Percentiles rank a stretch among this genome's conserved stretches.
Conservation (phyloP, 2,797 vertebrate genomes). For the Hyperoplus immaculatus region DNA sequence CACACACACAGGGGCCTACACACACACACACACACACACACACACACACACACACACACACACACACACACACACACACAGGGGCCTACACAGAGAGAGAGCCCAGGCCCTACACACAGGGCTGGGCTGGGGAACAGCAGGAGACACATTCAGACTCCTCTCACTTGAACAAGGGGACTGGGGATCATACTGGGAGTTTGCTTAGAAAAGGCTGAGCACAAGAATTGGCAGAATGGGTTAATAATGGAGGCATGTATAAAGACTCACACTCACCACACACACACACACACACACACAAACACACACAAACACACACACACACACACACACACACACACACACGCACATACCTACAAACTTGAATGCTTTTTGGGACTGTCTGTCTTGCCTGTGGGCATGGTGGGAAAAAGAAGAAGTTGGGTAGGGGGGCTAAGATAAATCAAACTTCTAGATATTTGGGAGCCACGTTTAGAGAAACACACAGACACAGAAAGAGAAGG, state of each 20-base stretch:
- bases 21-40: too few relatives aligned
- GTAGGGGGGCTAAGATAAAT: constrained; percentile 61
- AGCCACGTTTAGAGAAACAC: constrained; percentile 41
- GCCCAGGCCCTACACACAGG: constrained; percentile 4
- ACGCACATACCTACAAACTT: constrained; percentile 38
- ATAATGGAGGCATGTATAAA: constrained; percentile 59
- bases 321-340: constrained; percentile 48
- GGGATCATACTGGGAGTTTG: constrained; percentile 84
- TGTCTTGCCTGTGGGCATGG: constrained; percentile 73
- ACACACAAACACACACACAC: constrained; percentile 36
- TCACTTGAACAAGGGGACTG: constrained; percentile 78
- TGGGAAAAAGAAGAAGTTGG: constrained; percentile 65
- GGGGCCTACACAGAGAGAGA: too few relatives aligned
- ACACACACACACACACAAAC: constrained; percentile 8
- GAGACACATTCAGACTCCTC: constrained; percentile 79
- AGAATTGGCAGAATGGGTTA: constrained; percentile 84
- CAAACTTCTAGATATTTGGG: constrained; percentile 73
- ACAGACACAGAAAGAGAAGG: constrained; percentile 27
- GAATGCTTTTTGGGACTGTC: constrained; percentile 67
- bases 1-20: too few relatives aligned
- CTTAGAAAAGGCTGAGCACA: constrained; percentile 82
- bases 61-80: too few relatives aligned
- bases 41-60: too few relatives aligned
- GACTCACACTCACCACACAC: constrained; percentile 40
- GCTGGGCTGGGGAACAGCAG: constrained; percentile 76